Conservation (phyloP, 2,113 vertebrate genomes). For the Boleophthalmus pectinirostris region DNA sequence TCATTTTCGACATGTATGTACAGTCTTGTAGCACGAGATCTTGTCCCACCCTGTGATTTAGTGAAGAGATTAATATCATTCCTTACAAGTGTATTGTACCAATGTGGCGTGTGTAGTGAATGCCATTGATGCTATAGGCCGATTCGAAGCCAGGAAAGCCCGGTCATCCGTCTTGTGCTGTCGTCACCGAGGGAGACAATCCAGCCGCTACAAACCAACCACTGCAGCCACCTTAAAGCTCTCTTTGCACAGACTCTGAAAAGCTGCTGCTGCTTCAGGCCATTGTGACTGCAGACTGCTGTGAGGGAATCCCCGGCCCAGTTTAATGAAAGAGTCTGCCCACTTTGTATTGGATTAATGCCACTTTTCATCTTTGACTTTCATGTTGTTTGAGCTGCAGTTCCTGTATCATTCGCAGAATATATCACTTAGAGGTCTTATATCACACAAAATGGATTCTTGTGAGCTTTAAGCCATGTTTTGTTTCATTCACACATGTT, state of each 20-base stretch:
- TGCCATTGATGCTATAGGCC: background rate
- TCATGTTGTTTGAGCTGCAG: background rate
- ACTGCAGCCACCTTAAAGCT: slow-evolving; percentile 1
- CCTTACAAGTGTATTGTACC: background rate
- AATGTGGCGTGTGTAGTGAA: background rate
- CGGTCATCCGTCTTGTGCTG: slow-evolving; percentile 53
- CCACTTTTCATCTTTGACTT: slow-evolving; percentile 7
- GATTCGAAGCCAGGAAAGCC: slow-evolving; percentile 55
- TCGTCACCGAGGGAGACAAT: slow-evolving; percentile 40
- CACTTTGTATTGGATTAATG: slow-evolving; percentile 5
- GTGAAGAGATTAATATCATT: background rate
- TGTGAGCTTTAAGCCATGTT: too few species aligned
- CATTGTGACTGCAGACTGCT: background rate
- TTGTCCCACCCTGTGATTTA: too few species aligned
- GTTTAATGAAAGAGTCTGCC: slow-evolving; percentile 7
- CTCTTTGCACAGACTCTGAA: background rate
- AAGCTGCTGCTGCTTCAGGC: background rate
- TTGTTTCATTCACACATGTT: too few species aligned
- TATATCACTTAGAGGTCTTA: background rate
- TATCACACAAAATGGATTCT: too few species aligned
- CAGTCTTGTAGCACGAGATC: too few species aligned
- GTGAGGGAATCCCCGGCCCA: slow-evolving; percentile 6
- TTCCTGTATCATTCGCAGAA: background rate
- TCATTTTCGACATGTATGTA: too few species aligned
- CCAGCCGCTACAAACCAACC: slow-evolving; percentile 30